These are phyloP conservation scores for Sporophila hypoxantha DNA, from an alignment of 2,113 vertebrate species.

Conservation along the genomic window DNA sequence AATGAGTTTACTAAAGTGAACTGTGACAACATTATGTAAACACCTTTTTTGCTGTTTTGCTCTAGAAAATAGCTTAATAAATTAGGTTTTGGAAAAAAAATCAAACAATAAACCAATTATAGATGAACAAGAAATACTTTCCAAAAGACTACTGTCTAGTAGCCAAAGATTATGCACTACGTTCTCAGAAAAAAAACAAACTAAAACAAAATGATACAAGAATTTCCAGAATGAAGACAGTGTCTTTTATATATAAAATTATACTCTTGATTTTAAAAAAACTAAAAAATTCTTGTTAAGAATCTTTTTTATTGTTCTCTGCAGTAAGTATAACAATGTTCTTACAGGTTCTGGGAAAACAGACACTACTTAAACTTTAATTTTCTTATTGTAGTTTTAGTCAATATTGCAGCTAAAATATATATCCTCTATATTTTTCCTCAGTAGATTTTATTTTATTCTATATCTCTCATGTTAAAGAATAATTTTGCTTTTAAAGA, in stretches of 20 bases:
- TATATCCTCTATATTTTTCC: neutral
- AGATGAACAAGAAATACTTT: neutral
- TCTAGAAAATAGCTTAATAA: neutral
- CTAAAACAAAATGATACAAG: no score
- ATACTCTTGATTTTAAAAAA: neutral
- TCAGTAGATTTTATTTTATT: neutral
- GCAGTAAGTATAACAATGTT: neutral
- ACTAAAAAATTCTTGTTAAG: neutral
- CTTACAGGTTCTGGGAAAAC: neutral
- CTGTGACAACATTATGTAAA: neutral
- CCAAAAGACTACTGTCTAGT: neutral
- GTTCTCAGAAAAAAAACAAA: neutral
- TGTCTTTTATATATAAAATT: neutral
- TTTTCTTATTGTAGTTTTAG: neutral
- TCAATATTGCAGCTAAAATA: neutral
- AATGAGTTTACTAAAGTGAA: neutral
- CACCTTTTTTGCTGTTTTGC: neutral
- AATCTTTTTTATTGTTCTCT: neutral
- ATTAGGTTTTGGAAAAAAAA: neutral
- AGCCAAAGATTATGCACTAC: neutral
- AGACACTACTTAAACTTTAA: neutral
- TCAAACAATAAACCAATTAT: neutral
- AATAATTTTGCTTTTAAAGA: neutral
- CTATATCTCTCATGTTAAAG: neutral
- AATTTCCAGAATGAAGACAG: neutral